phyloP scores from a whole-genome alignment of 2,113 vertebrate species.

The Coryphaenoides rupestris region DNA sequence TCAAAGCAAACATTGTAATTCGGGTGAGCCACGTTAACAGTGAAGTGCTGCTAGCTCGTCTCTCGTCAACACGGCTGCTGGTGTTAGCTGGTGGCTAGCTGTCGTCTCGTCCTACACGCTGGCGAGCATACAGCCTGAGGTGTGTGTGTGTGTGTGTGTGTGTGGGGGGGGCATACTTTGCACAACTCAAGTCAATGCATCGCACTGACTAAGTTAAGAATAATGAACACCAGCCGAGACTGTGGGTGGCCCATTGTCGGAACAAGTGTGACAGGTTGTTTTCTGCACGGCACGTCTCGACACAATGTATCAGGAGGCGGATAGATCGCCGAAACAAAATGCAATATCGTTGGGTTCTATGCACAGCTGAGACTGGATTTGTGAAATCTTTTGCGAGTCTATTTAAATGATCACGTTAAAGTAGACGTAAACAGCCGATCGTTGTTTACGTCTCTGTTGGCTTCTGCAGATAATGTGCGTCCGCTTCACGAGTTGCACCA shows the following conservation, averaged over 20 bases:
- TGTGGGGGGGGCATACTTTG: not conserved
- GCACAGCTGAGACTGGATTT: too few species aligned
- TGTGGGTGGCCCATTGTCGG: constrained; percentile 34
- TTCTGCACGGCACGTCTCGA: constrained; percentile 24
- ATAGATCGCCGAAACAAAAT: too few species aligned
- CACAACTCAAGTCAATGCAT: not conserved
- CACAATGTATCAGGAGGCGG: not conserved
- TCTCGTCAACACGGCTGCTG: constrained; percentile 49
- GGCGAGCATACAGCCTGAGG: too few species aligned
- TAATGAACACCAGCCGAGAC: constrained; percentile 10
- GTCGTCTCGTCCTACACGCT: constrained; percentile 5
- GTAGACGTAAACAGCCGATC: too few species aligned
- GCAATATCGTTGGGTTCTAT: too few species aligned
- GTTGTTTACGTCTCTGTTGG: too few species aligned
- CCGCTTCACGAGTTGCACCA: too few species aligned
- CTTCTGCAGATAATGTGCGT: too few species aligned
- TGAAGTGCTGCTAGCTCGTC: constrained; percentile 36
- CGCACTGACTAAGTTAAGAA: constrained; percentile 22
- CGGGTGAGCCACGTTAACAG: constrained; percentile 52
- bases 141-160: too few species aligned
- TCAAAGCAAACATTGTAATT: constrained; percentile 43
- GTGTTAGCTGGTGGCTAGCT: constrained; percentile 28
- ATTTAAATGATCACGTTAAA: too few species aligned
- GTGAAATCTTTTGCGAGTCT: too few species aligned
- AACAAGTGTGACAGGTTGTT: constrained; percentile 65